Evolutionary conservation across 2,888 invertebrate species (phyloP), one percentile per base, ranked within the genome.

Genomic region (Apomyelois bistriatella): DNA sequence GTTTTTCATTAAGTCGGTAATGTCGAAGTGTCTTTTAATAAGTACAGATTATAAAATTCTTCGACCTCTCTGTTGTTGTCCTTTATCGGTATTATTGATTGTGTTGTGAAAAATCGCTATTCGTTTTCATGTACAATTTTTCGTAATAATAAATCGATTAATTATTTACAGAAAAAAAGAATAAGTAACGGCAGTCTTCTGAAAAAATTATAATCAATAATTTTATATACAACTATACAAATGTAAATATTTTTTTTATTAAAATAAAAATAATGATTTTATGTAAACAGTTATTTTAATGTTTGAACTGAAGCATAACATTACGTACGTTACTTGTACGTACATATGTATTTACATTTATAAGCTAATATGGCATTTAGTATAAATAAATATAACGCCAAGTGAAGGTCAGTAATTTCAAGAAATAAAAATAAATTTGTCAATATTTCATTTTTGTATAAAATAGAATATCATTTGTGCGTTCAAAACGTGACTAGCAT

Each of bases 401-500:
- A 73, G 66, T 57, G 55, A 65, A 64, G 63, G 64, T 60, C 61
- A 70, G 64, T 56, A 59, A 64, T 68, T 66, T 65, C 42, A 59
- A 54, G 53, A 63, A 62, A 55, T 61, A 64, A 66, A 68, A 64
- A 65, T 59, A 62, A 61, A 63, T 63, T 64, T 66, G 66, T 16
- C 40, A 16, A 40, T 16, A 40, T 15, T 57, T 64, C 64, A 61
- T 67, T 72, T 65, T 64, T 54, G 48, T 65, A 66, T 68, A 65
- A 71, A 70, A 77, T 73, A 77, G 75, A 81, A 74, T 74, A 79
- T 74, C 70, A 70, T 79, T 86, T 87, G 88, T 87, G 88, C 89
- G 87, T 82, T 84, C 76, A 78, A 77, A 85, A 80, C 76, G 72
- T 90, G 89, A 90, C 89, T 90, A 90, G 89, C 87, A 89, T 89